phyloP scores from a whole-genome alignment of 2,113 vertebrate genomes.

The Aspiorhynchus laticeps region DNA sequence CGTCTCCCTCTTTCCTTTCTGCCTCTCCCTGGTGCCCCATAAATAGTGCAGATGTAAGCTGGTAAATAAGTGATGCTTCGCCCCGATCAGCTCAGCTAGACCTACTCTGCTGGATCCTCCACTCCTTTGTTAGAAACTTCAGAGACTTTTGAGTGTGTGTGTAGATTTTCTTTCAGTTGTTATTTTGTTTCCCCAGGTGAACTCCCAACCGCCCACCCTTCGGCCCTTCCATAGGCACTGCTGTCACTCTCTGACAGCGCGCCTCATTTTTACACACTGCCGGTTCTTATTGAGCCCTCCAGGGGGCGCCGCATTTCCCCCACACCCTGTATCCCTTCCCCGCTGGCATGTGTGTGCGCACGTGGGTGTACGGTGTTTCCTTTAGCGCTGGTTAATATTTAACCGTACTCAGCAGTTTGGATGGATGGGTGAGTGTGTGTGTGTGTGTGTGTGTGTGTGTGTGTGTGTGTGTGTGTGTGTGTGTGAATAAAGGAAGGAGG shows the following conservation, averaged over 20 bases:
- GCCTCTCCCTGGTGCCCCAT: conserved; percentile 78
- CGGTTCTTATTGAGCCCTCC: conserved; percentile 67
- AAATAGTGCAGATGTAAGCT: conserved; percentile 85
- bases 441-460: conserved; percentile 59
- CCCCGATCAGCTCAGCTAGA: conserved; percentile 75
- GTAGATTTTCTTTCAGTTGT: conserved; percentile 58
- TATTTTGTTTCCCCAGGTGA: conserved; percentile 60
- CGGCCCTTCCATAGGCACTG: conserved; percentile 58
- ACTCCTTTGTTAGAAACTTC: conserved; percentile 74
- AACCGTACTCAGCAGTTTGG: conserved; percentile 72
- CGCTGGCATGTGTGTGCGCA: conserved; percentile 23
- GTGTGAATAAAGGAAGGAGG: conserved; percentile 2
- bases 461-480: conserved; percentile 59
- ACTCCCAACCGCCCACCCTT: conserved; percentile 35
- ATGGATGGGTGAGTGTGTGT: conserved; percentile 42
- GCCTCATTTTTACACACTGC: conserved; percentile 74
- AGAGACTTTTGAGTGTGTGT: conserved; percentile 62
- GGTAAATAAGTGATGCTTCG: conserved; percentile 83
- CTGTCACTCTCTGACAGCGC: conserved; percentile 68
- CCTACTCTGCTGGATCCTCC: conserved; percentile 69
- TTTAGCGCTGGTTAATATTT: conserved; percentile 73
- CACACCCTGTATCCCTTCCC: conserved; percentile 50
- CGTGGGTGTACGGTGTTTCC: conserved; percentile 66
- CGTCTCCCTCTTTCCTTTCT: conserved; percentile 62
- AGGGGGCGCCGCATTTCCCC: conserved; percentile 64